Percentiles rank a stretch among this genome's conserved stretches.
Evolutionary conservation across 2,888 invertebrate genomes (phyloP).

Genomic region (Tridacna gigas): DNA sequence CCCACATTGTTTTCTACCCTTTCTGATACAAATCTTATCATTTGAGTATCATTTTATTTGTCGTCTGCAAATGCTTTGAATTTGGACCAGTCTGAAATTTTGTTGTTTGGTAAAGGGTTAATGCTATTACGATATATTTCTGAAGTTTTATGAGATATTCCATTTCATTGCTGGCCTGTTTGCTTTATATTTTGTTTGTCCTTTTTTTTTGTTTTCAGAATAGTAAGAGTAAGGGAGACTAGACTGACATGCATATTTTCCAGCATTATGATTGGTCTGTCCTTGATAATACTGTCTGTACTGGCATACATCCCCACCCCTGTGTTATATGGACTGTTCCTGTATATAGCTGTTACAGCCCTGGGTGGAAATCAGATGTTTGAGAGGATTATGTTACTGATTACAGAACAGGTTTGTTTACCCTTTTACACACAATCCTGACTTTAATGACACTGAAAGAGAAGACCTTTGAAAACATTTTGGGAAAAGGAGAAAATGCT

Average conservation of each 20-base stretch:
- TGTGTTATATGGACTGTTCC: conserved; percentile 87
- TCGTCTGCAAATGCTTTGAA: neutral
- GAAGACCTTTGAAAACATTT: too few species aligned
- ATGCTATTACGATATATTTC: too few species aligned
- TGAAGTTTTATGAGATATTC: too few species aligned
- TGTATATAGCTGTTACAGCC: conserved; percentile 87
- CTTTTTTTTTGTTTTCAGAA: conserved; percentile 80
- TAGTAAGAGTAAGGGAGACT: conserved; percentile 87
- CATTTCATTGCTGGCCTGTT: too few species aligned
- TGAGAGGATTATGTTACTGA: conserved; percentile 87
- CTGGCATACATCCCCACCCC: conserved; percentile 87
- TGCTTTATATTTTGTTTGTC: too few species aligned
- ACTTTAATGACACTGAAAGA: too few species aligned
- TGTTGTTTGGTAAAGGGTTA: neutral
- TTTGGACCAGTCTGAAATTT: neutral
- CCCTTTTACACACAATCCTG: too few species aligned
- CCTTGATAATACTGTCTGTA: conserved; percentile 86
- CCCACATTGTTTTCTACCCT: neutral
- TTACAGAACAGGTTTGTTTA: conserved; percentile 87
- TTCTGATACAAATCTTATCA: neutral
- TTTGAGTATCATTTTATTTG: neutral
- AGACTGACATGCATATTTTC: conserved; percentile 87
- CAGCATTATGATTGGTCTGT: conserved; percentile 87
- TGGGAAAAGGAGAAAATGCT: too few species aligned
- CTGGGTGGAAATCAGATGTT: conserved; percentile 87